Evolutionary conservation across 2,797 vertebrate genomes (phyloP).

Genomic region (Galaxias olidus): DNA sequence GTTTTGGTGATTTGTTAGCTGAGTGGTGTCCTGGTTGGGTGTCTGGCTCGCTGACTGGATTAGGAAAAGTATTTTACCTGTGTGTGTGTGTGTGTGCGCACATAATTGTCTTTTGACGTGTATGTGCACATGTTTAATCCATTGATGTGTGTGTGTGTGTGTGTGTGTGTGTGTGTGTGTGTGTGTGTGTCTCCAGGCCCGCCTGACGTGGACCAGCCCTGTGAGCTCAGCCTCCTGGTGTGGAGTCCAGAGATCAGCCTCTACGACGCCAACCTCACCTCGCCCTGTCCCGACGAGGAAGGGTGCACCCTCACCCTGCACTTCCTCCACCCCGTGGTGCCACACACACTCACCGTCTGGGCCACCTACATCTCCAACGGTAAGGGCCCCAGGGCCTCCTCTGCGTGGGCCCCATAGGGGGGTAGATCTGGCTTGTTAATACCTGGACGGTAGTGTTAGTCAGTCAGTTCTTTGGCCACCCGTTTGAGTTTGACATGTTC

Average conservation of each 20-base stretch:
- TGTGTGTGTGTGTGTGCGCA: too few relatives aligned
- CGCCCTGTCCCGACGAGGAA: slow-evolving; percentile 84
- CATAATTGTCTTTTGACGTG: too few relatives aligned
- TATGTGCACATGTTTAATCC: too few relatives aligned
- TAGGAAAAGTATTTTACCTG: too few relatives aligned
- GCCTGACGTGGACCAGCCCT: slow-evolving; percentile 92
- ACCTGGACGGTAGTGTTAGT: too few relatives aligned
- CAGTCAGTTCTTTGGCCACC: too few relatives aligned
- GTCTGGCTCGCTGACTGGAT: not conserved
- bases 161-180: slow-evolving; percentile 6
- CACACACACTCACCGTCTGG: slow-evolving; percentile 87
- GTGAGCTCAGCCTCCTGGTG: slow-evolving; percentile 93
- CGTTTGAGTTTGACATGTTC: too few relatives aligned
- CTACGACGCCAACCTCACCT: slow-evolving; percentile 91
- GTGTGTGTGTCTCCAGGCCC: slow-evolving; percentile 74
- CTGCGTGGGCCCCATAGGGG: too few relatives aligned
- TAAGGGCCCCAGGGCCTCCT: slow-evolving; percentile 40
- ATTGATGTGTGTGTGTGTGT: not conserved
- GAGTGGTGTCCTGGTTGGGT: not conserved
- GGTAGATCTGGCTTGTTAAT: too few relatives aligned
- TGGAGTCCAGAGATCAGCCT: slow-evolving; percentile 96
- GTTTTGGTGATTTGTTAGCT: too few relatives aligned
- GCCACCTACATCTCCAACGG: slow-evolving; percentile 87
- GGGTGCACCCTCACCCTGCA: slow-evolving; percentile 89
- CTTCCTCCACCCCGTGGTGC: slow-evolving; percentile 83